Conservation (phyloP, 2,797 vertebrate species). For the Cyclopterus lumpus region DNA sequence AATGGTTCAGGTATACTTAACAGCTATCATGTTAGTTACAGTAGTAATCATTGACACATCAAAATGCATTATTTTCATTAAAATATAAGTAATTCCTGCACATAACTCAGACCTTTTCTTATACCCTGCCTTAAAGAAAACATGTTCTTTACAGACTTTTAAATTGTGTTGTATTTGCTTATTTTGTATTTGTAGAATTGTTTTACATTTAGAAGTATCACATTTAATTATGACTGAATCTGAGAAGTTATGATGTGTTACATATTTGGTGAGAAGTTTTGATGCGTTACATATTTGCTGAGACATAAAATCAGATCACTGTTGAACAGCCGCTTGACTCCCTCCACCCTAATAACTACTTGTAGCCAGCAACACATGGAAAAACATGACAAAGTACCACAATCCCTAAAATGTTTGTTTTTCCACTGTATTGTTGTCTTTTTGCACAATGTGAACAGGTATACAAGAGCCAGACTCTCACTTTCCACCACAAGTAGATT, state of each 20-base stretch:
- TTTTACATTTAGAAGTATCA: background rate
- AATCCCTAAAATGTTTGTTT: background rate
- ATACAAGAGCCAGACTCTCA: background rate
- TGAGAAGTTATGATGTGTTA: slow-evolving; percentile 9
- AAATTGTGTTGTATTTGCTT: background rate
- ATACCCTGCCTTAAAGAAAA: background rate
- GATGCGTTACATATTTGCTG: background rate
- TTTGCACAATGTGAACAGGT: background rate
- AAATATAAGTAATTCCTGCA: background rate
- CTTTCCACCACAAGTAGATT: background rate
- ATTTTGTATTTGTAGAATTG: background rate
- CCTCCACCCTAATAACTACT: background rate
- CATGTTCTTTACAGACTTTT: background rate
- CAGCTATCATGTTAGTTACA: too few relatives aligned
- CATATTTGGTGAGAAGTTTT: background rate
- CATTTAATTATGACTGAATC: background rate
- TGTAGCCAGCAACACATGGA: background rate
- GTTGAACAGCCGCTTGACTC: background rate
- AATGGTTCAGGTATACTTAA: background rate
- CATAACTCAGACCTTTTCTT: background rate
- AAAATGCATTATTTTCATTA: background rate
- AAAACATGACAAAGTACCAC: background rate
- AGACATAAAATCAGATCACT: background rate
- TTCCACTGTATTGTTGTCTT: background rate
- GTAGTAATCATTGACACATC: too few relatives aligned